Evolutionary conservation across 2,888 invertebrate genomes (phyloP), one percentile per base, ranked within the genome.

Genomic region (Leptinotarsa tumamoca): DNA sequence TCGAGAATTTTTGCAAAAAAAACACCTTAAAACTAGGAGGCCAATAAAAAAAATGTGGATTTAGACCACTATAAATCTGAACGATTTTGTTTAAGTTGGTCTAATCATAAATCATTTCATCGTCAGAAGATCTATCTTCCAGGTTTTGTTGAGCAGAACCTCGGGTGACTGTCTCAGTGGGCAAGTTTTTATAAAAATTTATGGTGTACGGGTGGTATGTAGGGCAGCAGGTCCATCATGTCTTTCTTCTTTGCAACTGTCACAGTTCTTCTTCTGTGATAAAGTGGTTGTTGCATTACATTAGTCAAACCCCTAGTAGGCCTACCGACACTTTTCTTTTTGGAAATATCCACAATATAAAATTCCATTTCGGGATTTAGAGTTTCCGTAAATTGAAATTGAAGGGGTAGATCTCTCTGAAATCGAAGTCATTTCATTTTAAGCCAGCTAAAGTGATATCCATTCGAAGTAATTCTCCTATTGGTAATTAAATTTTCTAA

Each of bases 181-280:
- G 33, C 66, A 18, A 23, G 66, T 66, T 66, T 66, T 23, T 33
- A 66, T 66, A 23, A 66, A 66, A 66, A 66, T 66, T 23, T n/a
- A 66, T 66, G 33, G 66, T 66, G 61, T 61, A 61, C 61, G 21
- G 61, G 66, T 23, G 23, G 27, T 66, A 18, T 66, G 66, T 66
- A 23, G 66, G 66, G 10, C 33, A 66, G 21, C 15, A 23, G 14
- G 15, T 66, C 66, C 66, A 66, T 66, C 66, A 14, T 66, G 66
- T 66, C 66, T 66, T 66, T 66, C 66, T 66, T 66, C 66, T 66
- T 66, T 66, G 66, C 66, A 66, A 33, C 66, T 66, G n/a, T n/a
- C 66, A 66, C 66, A 66, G 66, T 66, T 66, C 66, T 66, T 66
- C 66, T 66, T 33, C 33, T 66, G 66, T 18, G 21, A 66, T 33